A percentile compares a stretch with the other conserved stretches of the same genome.
Evolutionary conservation across 1,140 invertebrate species (phyloP).

Genomic region (Orius insidiosus): DNA sequence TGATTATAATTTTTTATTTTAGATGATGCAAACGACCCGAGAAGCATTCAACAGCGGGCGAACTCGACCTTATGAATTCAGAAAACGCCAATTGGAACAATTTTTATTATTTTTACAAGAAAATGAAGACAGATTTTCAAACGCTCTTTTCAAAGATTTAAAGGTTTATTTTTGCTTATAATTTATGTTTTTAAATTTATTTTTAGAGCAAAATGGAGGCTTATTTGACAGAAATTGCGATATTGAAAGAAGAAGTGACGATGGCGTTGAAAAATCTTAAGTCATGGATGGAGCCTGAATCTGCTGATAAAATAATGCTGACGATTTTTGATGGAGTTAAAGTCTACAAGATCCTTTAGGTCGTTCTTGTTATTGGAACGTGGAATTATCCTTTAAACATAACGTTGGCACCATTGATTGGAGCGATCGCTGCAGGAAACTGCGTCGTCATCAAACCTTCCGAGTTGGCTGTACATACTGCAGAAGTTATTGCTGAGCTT

Average conservation of each 20-base stretch:
- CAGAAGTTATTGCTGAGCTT: slow-evolving; percentile 53
- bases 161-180: slow-evolving; percentile 25
- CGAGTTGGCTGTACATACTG: slow-evolving; percentile 60
- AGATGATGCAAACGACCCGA: slow-evolving; percentile 41
- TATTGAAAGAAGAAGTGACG: slow-evolving; percentile 45
- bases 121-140: slow-evolving; percentile 48
- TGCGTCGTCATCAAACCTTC: slow-evolving; percentile 88
- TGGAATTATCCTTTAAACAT: slow-evolving; percentile 96
- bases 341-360: slow-evolving; percentile 65
- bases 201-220: slow-evolving; percentile 47
- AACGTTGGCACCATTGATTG: slow-evolving; percentile 44
- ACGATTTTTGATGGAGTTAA: slow-evolving; percentile 53
- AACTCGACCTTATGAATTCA: slow-evolving; percentile 55
- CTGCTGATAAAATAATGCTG: slow-evolving; percentile 43
- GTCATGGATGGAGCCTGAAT: slow-evolving; percentile 46
- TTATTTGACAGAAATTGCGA: slow-evolving; percentile 43
- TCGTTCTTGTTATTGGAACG: slow-evolving; percentile 80
- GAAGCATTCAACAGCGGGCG: slow-evolving; percentile 47
- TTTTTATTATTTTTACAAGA: slow-evolving; percentile 63
- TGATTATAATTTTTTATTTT: too few relatives aligned
- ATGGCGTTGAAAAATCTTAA: slow-evolving; percentile 43
- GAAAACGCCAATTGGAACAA: slow-evolving; percentile 61
- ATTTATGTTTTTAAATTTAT: slow-evolving; percentile 15
- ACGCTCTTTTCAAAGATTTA: slow-evolving; percentile 65
- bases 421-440: slow-evolving; percentile 92